Conservation (phyloP, 2,888 invertebrate genomes). For the Periphyllus acericola region DNA sequence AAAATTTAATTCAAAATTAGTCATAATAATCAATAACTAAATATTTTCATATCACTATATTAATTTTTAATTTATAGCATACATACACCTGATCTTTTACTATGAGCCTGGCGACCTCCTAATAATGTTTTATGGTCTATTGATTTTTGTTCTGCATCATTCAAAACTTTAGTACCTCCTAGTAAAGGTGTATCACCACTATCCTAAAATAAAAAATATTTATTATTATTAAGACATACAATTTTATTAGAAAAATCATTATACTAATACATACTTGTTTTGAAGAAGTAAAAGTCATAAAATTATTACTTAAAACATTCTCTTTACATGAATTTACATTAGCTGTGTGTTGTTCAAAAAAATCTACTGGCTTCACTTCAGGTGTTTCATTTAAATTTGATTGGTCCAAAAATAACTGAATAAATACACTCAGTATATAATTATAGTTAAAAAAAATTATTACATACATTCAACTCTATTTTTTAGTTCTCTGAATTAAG, state of each 20-base stretch:
- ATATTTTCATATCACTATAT: neutral
- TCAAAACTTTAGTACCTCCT: constrained; percentile 14
- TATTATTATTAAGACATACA: neutral
- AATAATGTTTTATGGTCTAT: constrained; percentile 53
- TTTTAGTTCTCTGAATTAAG: too few relatives aligned
- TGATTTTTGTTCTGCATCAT: constrained; percentile 50
- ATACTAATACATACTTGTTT: constrained; percentile 25
- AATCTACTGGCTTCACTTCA: constrained; percentile 85
- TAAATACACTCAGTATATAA: neutral
- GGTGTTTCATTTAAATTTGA: constrained; percentile 70
- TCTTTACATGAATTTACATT: constrained; percentile 42
- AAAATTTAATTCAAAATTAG: neutral
- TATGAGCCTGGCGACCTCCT: constrained; percentile 56
- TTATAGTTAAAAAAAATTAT: too few relatives aligned
- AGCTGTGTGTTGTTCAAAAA: constrained; percentile 83
- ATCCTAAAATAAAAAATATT: constrained; percentile 23
- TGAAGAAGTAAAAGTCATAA: neutral
- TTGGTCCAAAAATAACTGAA: constrained; percentile 63
- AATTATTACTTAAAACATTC: constrained; percentile 38
- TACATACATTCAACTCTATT: too few relatives aligned
- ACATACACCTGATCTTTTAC: constrained; percentile 57
- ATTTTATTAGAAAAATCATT: neutral
- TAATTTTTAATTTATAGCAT: constrained; percentile 17
- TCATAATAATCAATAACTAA: neutral
- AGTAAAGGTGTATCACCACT: neutral